These are phyloP conservation scores for Andricus grossulariae DNA, from an alignment of 1,140 invertebrate species.

Conservation along the genomic window DNA sequence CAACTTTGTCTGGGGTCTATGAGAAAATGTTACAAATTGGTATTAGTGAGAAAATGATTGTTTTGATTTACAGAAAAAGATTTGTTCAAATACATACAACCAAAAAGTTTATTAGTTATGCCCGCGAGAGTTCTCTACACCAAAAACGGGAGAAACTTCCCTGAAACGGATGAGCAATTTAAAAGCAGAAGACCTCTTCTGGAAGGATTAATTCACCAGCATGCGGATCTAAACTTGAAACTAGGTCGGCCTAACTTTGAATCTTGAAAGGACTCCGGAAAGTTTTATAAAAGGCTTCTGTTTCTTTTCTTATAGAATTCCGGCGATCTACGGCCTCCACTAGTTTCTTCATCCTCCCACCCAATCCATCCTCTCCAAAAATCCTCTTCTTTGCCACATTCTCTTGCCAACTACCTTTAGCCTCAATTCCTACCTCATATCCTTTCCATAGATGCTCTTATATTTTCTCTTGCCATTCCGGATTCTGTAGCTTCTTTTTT, in stretches of 20 bases:
- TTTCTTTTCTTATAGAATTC: not conserved
- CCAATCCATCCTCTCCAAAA: no score
- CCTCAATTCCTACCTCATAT: no score
- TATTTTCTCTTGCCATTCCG: no score
- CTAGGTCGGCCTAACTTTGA: not conserved
- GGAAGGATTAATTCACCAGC: not conserved
- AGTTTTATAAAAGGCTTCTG: not conserved
- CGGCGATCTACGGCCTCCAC: no score
- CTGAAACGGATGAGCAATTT: conserved; percentile 13
- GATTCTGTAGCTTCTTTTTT: no score
- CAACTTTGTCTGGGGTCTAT: conserved; percentile 1
- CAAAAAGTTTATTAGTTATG: not conserved
- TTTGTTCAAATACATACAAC: no score
- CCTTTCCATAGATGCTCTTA: no score
- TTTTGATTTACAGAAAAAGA: no score
- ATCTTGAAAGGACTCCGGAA: not conserved
- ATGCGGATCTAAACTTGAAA: not conserved
- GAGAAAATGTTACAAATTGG: not conserved
- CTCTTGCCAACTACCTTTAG: no score
- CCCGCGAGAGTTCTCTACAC: not conserved
- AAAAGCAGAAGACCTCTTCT: not conserved
- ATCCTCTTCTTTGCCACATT: no score
- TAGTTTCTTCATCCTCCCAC: no score
- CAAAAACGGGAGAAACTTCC: not conserved
- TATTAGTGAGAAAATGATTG: not conserved